These are phyloP conservation scores for Nasonia vitripennis DNA, from an alignment of 1,140 invertebrate genomes.

Conservation along the genomic window DNA sequence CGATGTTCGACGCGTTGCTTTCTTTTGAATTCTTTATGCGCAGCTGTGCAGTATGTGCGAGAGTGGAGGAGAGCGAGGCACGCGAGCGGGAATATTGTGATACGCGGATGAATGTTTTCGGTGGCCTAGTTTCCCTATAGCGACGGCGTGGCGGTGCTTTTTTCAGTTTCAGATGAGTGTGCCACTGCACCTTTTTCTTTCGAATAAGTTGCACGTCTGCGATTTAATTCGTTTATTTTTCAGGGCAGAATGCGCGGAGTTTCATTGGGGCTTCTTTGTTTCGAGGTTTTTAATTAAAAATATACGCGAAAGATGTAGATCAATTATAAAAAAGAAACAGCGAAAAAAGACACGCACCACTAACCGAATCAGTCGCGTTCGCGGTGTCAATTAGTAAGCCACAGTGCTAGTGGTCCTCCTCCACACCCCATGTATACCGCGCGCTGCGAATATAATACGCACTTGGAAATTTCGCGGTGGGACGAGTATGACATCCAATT, in stretches of 20 bases:
- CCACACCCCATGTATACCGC: no score
- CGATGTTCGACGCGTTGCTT: neutral
- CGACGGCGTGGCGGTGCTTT: neutral
- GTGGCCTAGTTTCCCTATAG: neutral
- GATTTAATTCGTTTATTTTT: no score
- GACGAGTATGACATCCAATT: constrained; percentile 44
- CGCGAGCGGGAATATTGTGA: neutral
- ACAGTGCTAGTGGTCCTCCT: neutral
- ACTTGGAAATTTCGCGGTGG: constrained; percentile 37
- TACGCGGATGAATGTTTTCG: neutral
- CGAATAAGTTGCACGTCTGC: no score
- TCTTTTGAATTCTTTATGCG: neutral
- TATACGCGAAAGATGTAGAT: neutral
- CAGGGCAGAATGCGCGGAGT: no score
- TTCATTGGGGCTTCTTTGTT: neutral
- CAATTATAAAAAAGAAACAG: no score
- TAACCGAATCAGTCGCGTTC: constrained; percentile 16
- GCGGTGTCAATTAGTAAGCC: constrained; percentile 26
- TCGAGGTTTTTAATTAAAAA: neutral
- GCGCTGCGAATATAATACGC: constrained; percentile 9
- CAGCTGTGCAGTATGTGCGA: neutral
- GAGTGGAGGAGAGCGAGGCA: neutral
- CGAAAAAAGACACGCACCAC: neutral
- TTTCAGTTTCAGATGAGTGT: neutral
- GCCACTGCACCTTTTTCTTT: neutral